Base-by-base conservation (phyloP, 1,140 invertebrate genomes). In the Pantala flavescens region DNA sequence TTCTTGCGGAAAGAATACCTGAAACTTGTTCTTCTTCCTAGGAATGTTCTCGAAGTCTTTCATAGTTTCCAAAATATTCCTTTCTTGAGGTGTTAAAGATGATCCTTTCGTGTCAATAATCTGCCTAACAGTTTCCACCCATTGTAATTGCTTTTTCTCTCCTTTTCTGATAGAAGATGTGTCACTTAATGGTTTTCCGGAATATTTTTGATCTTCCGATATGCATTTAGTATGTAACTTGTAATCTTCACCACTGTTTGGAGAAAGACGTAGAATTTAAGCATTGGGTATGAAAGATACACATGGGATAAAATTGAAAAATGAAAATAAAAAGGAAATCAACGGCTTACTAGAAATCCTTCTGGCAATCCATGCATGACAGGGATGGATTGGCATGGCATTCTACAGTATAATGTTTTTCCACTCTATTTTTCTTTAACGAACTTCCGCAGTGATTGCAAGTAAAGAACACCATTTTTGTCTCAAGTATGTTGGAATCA, bases 21-120 rank as follows among this genome's bases (percentile, higher is more conserved):
- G 3, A 21, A 63, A 63, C n/a, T 63, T 63, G 1, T 63, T 63
- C n/a, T 63, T 63, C 49, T 63, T 63, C 49, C 49, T 63, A 63
- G 49, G 49, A 63, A 63, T 63, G n/a, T 63, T 63, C n/a, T 63
- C 49, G n/a, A 63, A 63, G n/a, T 63, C 49, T 63, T 63, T 63
- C 49, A 63, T 16, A 63, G 3, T 63, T 63, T 63, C 49, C 49
- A 63, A 63, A 3, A 63, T 16, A 16, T 63, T 16, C 49, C 49
- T 16, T 21, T 63, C 49, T 63, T 63, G 49, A 14, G 49, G 12
- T 5, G 49, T 19, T 19, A 63, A 12, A 7, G 49, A 7, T 12
- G 49, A 63, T 63, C 49, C 49, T 63, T 63, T 63, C 2, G 49
- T 63, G 1, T 63, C 49, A 63, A 63, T 63, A 7, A 63, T 63